Percentiles rank a stretch among this genome's conserved stretches.
Evolutionary conservation across 2,888 invertebrate species (phyloP).

Genomic region (Mythimna loreyi): DNA sequence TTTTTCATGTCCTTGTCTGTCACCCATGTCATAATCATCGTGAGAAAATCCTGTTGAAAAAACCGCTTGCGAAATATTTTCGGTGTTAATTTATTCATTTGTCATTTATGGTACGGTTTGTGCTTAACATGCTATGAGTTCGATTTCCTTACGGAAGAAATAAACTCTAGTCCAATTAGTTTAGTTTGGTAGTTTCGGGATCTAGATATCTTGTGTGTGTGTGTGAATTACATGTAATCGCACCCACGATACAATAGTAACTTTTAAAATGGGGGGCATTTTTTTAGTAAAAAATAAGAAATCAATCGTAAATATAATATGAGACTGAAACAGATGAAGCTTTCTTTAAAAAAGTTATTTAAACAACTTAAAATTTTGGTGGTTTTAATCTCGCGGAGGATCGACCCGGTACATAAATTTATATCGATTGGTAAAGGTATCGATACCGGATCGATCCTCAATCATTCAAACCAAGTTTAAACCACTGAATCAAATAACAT

Average conservation of each 20-base stretch:
- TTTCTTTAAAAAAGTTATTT: neutral
- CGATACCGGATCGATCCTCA: no score
- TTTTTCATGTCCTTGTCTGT: neutral
- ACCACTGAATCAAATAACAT: slow-evolving; percentile 4
- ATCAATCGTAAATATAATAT: no score
- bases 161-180: no score
- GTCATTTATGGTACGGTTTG: neutral
- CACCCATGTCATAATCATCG: neutral
- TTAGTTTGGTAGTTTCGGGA: no score
- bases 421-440: no score
- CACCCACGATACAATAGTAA: neutral
- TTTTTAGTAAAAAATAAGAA: neutral
- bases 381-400: no score
- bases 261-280: no score
- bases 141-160: neutral
- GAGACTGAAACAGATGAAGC: neutral
- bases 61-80: neutral
- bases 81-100: neutral
- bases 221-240: neutral
- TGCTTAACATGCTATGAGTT: neutral
- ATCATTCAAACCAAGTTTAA: neutral
- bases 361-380: no score
- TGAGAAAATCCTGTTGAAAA: slow-evolving; percentile 4
- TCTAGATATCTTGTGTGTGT: neutral
- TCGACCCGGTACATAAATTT: no score